phyloP scores from a whole-genome alignment of 2,888 invertebrate species.

The Pogonocherus hispidulus region DNA sequence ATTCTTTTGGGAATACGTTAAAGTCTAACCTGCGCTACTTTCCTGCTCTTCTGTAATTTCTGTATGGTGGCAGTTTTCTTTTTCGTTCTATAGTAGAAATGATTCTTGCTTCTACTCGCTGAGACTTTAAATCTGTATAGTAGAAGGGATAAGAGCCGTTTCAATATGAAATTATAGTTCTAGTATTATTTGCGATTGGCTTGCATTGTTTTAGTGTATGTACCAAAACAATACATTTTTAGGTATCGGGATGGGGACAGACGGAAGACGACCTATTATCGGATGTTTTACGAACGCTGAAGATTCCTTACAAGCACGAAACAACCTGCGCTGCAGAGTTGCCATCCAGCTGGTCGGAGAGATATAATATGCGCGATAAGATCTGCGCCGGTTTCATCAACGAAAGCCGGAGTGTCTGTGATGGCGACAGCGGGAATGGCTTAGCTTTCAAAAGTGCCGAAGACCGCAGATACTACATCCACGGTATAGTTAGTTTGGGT shows the following conservation, averaged over 20 bases:
- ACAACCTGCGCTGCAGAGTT: slow-evolving; percentile 37
- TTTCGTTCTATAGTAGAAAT: too few relatives aligned
- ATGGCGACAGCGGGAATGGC: slow-evolving; percentile 46
- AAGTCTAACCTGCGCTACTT: too few relatives aligned
- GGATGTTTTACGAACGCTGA: slow-evolving; percentile 36
- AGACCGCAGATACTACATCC: slow-evolving; percentile 44
- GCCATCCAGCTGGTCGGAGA: slow-evolving; percentile 38
- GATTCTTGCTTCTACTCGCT: too few relatives aligned
- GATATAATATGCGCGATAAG: slow-evolving; percentile 41
- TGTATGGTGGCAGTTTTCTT: too few relatives aligned
- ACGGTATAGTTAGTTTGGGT: slow-evolving; percentile 42
- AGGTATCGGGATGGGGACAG: slow-evolving; percentile 45
- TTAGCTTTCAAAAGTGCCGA: slow-evolving; percentile 38
- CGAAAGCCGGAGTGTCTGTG: slow-evolving; percentile 39
- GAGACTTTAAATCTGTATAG: too few relatives aligned
- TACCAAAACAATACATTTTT: too few relatives aligned
- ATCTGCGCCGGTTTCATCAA: slow-evolving; percentile 40
- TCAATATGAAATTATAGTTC: too few relatives aligned
- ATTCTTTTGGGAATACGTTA: too few relatives aligned
- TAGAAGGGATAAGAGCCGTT: too few relatives aligned
- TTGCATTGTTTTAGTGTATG: too few relatives aligned
- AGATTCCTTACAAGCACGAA: slow-evolving; percentile 41
- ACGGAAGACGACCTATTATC: slow-evolving; percentile 34
- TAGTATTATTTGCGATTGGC: too few relatives aligned
- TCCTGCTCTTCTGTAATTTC: too few relatives aligned